Percentiles rank a stretch among this genome's conserved stretches.
Conservation (phyloP, 2,888 invertebrate genomes). For the Meghimatium bilineatum region DNA sequence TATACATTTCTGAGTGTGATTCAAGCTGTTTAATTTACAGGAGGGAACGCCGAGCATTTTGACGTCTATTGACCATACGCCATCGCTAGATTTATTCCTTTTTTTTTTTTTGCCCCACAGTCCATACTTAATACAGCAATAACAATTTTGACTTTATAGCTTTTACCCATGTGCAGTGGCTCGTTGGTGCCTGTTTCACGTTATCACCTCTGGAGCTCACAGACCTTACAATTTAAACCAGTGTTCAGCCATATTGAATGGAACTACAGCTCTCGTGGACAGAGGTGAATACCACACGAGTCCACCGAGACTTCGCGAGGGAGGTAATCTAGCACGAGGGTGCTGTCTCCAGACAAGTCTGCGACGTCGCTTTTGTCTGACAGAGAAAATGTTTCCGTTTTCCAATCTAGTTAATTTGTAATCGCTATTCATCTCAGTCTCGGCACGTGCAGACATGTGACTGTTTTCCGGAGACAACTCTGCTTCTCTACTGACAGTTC, state of each 20-base stretch:
- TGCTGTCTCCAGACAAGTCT: slow-evolving; percentile 18
- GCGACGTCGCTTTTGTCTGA: slow-evolving; percentile 30
- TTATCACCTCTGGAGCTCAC: not conserved
- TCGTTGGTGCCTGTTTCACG: not conserved
- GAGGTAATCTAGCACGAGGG: slow-evolving; percentile 18
- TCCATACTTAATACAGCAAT: no score
- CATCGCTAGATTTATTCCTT: no score
- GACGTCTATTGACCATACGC: no score
- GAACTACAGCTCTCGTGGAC: slow-evolving; percentile 17
- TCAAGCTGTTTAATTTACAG: no score
- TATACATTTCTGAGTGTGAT: no score
- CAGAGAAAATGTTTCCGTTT: slow-evolving; percentile 37
- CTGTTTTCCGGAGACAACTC: not conserved
- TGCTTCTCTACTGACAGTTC: slow-evolving; percentile 17
- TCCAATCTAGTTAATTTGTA: slow-evolving; percentile 43
- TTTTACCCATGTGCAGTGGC: not conserved
- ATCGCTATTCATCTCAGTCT: slow-evolving; percentile 18
- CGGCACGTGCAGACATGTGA: slow-evolving; percentile 27
- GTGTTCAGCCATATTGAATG: slow-evolving; percentile 47
- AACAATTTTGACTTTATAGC: no score
- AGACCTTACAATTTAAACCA: slow-evolving; percentile 27
- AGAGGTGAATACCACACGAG: slow-evolving; percentile 29
- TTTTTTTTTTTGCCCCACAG: no score
- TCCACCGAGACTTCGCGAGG: slow-evolving; percentile 21
- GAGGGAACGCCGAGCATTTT: no score